These are phyloP conservation scores for Andrena trimmerana DNA, from an alignment of 2,888 invertebrate species.

Conservation along the genomic window DNA sequence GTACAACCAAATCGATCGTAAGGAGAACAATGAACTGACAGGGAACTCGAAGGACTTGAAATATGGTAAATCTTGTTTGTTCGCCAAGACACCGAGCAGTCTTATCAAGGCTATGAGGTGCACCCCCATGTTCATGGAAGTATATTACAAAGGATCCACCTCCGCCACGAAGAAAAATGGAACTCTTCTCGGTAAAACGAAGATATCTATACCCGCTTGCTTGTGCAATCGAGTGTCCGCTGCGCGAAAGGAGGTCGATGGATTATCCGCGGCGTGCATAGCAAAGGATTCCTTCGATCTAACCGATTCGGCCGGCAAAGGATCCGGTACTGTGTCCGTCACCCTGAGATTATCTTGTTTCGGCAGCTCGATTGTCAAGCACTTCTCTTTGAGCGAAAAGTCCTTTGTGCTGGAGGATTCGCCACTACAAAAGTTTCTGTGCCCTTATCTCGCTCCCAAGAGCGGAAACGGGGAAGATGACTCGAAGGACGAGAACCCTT, in stretches of 20 bases:
- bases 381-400: constrained; percentile 62
- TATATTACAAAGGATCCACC: constrained; percentile 31
- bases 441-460: background rate
- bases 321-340: constrained; percentile 71
- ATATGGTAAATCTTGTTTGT: constrained; percentile 65
- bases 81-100: constrained; percentile 58
- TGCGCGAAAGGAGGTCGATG: constrained; percentile 56
- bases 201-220: constrained; percentile 58
- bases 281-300: constrained; percentile 64
- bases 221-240: constrained; percentile 60
- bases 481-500: background rate
- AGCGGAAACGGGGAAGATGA: background rate
- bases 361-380: constrained; percentile 68
- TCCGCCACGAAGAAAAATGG: background rate
- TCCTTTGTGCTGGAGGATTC: constrained; percentile 70
- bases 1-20: background rate
- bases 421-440: constrained; percentile 37
- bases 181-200: constrained; percentile 59
- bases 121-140: constrained; percentile 56
- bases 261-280: constrained; percentile 53
- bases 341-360: constrained; percentile 76
- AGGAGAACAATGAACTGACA: constrained; percentile 9
- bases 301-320: constrained; percentile 54
- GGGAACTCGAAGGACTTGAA: constrained; percentile 27
- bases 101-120: constrained; percentile 62